Evolutionary conservation across 2,888 invertebrate genomes (phyloP).

Genomic region (Stenotaenia linearis): DNA sequence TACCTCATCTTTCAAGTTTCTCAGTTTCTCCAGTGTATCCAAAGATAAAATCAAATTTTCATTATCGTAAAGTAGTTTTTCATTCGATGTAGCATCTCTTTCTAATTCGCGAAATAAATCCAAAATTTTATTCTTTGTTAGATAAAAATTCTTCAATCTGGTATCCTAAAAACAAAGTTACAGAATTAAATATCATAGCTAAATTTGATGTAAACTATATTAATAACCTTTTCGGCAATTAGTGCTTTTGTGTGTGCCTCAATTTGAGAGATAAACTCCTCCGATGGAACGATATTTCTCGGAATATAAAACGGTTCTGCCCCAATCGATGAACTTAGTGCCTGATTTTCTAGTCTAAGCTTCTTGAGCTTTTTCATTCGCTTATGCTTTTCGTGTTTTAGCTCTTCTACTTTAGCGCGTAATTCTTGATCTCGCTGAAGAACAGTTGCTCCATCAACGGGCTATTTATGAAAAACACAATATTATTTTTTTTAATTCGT

Average conservation of each 20-base stretch:
- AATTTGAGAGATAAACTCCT: not conserved
- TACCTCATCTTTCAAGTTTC: not conserved
- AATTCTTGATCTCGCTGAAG: not conserved
- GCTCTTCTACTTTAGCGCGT: not conserved
- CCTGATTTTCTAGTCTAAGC: not conserved
- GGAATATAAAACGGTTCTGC: not conserved
- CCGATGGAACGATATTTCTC: not conserved
- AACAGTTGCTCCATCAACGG: not conserved
- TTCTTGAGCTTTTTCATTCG: not conserved
- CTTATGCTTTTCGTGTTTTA: not conserved
- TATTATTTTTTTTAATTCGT: too few relatives aligned
- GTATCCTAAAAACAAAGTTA: not conserved
- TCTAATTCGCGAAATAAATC: not conserved
- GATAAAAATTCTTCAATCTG: not conserved
- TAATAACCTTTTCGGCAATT: not conserved
- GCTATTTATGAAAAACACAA: not conserved
- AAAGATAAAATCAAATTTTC: not conserved
- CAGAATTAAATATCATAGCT: not conserved
- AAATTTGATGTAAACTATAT: not conserved
- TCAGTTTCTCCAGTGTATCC: not conserved
- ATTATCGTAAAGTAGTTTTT: not conserved
- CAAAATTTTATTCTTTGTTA: not conserved
- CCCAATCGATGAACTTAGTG: not conserved
- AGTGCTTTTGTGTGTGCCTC: not conserved
- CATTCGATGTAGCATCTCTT: not conserved